phyloP scores from a whole-genome alignment of 2,888 invertebrate genomes.

The Netelia fuscicornis region DNA sequence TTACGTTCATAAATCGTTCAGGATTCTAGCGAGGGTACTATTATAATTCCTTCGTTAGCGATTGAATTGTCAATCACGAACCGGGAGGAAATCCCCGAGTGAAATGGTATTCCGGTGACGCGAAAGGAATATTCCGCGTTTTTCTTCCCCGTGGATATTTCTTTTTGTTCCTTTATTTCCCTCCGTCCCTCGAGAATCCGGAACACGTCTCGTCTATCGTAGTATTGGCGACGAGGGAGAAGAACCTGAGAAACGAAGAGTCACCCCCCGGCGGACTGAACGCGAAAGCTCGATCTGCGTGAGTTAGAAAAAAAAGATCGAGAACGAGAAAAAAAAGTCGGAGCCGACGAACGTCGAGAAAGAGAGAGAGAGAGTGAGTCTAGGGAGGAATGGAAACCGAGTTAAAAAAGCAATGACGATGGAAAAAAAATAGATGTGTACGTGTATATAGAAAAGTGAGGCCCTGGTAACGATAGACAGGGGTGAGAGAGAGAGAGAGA shows the following conservation, averaged over 20 bases:
- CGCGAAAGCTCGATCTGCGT: constrained; percentile 33
- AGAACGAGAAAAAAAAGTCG: constrained; percentile 32
- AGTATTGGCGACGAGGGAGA: constrained; percentile 45
- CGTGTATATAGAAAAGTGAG: constrained; percentile 33
- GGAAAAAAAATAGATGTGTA: constrained; percentile 23
- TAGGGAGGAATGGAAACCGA: constrained; percentile 65
- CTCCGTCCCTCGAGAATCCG: constrained; percentile 56
- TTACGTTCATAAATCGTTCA: background rate
- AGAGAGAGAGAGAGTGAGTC: constrained; percentile 20
- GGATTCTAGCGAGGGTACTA: background rate
- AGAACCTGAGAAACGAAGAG: constrained; percentile 50
- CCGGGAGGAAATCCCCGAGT: constrained; percentile 40
- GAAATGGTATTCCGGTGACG: constrained; percentile 39
- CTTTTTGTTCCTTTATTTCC: background rate
- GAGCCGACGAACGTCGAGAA: constrained; percentile 31
- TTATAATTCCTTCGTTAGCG: constrained; percentile 54
- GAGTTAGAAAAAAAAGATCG: constrained; percentile 57
- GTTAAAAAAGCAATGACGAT: constrained; percentile 59
- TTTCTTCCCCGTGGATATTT: constrained; percentile 23
- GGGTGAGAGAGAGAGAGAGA: no score
- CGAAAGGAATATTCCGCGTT: constrained; percentile 47
- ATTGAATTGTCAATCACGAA: constrained; percentile 59
- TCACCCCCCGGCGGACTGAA: constrained; percentile 32
- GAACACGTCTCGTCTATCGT: constrained; percentile 66
- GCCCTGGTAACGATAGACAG: constrained; percentile 44